Evolutionary conservation across 2,113 vertebrate genomes (phyloP).

Genomic region (Clupea harengus): DNA sequence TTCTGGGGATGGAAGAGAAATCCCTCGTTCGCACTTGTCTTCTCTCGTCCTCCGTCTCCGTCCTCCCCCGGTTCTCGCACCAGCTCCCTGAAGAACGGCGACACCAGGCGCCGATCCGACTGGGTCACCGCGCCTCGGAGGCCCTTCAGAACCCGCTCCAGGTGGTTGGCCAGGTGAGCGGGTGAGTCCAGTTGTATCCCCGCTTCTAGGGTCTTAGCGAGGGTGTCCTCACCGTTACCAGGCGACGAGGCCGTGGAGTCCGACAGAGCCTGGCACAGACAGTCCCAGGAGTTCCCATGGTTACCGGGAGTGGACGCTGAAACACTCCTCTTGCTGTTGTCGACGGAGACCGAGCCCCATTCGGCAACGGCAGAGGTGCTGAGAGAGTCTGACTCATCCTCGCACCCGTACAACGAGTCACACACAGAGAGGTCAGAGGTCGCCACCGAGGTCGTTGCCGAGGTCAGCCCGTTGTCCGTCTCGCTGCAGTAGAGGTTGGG

Average conservation of each 20-base stretch:
- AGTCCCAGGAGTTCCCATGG: conserved; percentile 21
- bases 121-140: conserved; percentile 78
- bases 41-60: conserved; percentile 44
- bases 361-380: conserved; percentile 5
- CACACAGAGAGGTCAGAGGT: not conserved
- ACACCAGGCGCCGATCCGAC: conserved; percentile 67
- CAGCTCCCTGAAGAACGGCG: conserved; percentile 74
- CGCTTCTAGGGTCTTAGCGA: not conserved
- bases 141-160: conserved; percentile 69
- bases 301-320: conserved; percentile 26
- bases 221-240: not conserved
- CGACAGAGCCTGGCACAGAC: conserved; percentile 18
- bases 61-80: conserved; percentile 55
- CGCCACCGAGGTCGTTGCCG: not conserved
- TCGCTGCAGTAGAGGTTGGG: conserved; percentile 8
- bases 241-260: not conserved
- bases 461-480: not conserved
- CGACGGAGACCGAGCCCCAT: conserved; percentile 35
- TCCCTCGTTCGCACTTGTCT: conserved; percentile 72
- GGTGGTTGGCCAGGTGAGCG: conserved; percentile 46
- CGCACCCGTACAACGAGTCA: not conserved
- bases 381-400: not conserved
- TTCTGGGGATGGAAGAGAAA: conserved; percentile 75
- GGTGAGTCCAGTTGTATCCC: conserved; percentile 21
- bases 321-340: not conserved